Base-by-base conservation (phyloP, 1,140 invertebrate species). In the Calephelis virginiensis region DNA sequence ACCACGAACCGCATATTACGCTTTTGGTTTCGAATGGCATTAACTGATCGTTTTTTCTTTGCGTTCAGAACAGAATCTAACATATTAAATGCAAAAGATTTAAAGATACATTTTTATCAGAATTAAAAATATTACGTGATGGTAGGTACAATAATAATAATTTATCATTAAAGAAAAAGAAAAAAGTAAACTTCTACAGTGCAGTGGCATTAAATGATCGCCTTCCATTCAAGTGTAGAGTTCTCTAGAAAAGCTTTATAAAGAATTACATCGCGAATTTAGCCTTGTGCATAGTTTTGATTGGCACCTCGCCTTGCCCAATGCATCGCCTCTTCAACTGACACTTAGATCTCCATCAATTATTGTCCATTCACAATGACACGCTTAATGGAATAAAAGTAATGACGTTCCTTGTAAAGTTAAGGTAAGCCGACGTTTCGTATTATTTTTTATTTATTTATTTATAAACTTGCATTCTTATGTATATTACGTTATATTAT, bases 311-410 rank as follows among this genome's bases (percentile, higher is more conserved):
- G 67, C 72, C 71, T 76, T 78, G 72, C 17, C 70, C 72, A 71
- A 62, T 63, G 68, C 76, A 73, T 79, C 73, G 70, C 71, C 80
- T 71, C 40, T 76, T 76, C 68, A 80, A 68, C 73, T 73, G 78
- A 78, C 77, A 76, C 56, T 71, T 67, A 71, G 74, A 71, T 80
- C 76, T 82, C 72, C 78, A 78, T 83, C 75, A 81, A 80, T 80
- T 81, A 67, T 62, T 62, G 75, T 77, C 72, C 77, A 80, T 77
- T 72, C 73, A 75, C 66, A 79, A 80, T 74, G 37, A 59, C 17
- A 59, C 17, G 40, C 53, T 59, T 59, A 59, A 59, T 59, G 28
- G 53, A 37, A 37, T 59, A 59, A 59, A 37, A 59, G 53, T n/a
- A 59, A 59, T 17, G 28, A 59, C 37, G 53, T 59, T 12, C 6